Evolutionary conservation across 2,888 invertebrate genomes (phyloP).

Genomic region (Hirtodrosophila alboralis): DNA sequence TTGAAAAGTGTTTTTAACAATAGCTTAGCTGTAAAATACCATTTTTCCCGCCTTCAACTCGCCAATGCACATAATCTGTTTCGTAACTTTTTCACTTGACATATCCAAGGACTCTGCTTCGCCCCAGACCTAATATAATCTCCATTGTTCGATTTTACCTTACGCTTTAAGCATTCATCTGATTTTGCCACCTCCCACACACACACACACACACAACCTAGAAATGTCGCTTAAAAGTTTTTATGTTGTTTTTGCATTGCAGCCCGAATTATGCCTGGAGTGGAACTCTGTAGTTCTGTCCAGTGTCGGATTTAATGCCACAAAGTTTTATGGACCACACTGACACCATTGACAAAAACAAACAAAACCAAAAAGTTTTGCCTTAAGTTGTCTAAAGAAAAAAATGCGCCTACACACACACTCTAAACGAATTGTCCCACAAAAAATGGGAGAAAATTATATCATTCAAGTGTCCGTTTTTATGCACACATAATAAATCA

Average conservation of each 20-base stretch:
- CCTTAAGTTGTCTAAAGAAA: constrained; percentile 31
- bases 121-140: constrained; percentile 8
- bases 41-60: too few species aligned
- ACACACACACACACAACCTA: constrained; percentile 27
- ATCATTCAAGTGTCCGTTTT: constrained; percentile 42
- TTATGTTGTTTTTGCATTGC: constrained; percentile 26
- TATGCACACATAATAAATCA: constrained; percentile 47
- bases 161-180: constrained; percentile 7
- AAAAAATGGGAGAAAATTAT: constrained; percentile 29
- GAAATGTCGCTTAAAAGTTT: constrained; percentile 35
- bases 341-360: constrained; percentile 31
- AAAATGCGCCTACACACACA: constrained; percentile 10
- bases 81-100: constrained; percentile 37
- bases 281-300: constrained; percentile 14
- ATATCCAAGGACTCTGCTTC: constrained; percentile 4
- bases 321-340: constrained; percentile 13
- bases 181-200: constrained; percentile 10
- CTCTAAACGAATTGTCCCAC: constrained; percentile 1
- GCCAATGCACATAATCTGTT: constrained; percentile 22
- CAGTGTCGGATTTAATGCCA: constrained; percentile 9
- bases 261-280: background rate
- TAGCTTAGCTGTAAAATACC: too few species aligned
- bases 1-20: background rate
- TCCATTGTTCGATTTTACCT: constrained; percentile 10
- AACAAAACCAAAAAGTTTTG: constrained; percentile 44